These are phyloP conservation scores for Carassius auratus DNA, from an alignment of 2,113 vertebrate genomes.

Conservation along the genomic window DNA sequence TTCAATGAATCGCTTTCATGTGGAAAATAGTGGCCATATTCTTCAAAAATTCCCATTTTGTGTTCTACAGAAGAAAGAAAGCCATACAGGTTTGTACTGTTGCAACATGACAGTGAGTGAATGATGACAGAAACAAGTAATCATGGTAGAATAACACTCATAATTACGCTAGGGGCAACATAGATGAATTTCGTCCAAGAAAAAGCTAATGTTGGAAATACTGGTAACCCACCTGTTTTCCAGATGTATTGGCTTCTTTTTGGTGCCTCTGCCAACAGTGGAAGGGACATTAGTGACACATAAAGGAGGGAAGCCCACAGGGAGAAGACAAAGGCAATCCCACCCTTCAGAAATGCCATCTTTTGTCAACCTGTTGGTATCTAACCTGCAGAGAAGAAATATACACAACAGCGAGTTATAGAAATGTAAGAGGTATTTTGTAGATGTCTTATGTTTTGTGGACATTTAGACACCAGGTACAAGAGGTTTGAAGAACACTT, in stretches of 20 bases:
- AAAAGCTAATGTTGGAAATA: background rate
- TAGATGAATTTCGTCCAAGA: background rate
- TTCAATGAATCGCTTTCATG: background rate
- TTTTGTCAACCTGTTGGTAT: background rate
- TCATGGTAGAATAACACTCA: background rate
- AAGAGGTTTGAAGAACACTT: too few species aligned
- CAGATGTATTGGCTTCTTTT: slow-evolving; percentile 51
- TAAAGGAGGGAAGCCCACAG: slow-evolving; percentile 41
- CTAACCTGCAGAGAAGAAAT: slow-evolving; percentile 37
- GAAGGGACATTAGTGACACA: slow-evolving; percentile 29
- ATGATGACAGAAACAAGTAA: background rate
- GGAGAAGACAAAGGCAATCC: slow-evolving; percentile 19
- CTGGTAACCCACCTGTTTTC: slow-evolving; percentile 51
- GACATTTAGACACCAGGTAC: background rate
- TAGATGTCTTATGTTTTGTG: background rate
- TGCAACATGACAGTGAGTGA: background rate
- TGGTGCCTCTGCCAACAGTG: slow-evolving; percentile 21
- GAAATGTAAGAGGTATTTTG: background rate
- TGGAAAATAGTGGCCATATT: background rate
- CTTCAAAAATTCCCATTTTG: background rate
- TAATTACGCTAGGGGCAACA: background rate
- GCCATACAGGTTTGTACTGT: background rate
- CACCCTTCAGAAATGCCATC: slow-evolving; percentile 44
- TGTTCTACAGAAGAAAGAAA: background rate
- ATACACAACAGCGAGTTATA: background rate